These are phyloP conservation scores for Eleginops maclovinus DNA, from an alignment of 2,113 vertebrate species.

Conservation along the genomic window DNA sequence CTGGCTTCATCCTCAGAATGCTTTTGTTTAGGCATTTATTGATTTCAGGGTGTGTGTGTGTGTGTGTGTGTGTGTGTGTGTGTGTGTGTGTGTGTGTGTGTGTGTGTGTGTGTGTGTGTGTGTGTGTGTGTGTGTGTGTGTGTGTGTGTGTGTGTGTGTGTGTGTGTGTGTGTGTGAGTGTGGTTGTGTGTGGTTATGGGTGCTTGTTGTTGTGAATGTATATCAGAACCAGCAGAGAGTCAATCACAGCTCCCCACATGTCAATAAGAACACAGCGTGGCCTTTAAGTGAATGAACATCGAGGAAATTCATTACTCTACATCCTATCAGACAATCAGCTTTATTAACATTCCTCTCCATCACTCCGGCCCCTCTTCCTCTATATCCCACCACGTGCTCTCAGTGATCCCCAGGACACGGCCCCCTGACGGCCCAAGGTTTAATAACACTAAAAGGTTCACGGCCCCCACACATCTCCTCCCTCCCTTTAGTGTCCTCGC, in stretches of 20 bases:
- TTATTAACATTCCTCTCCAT: constrained; percentile 61
- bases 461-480: constrained; percentile 46
- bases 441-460: constrained; percentile 79
- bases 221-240: constrained; percentile 35
- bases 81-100: background rate
- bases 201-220: constrained; percentile 20
- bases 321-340: constrained; percentile 65
- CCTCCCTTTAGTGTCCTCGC: constrained; percentile 44
- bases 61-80: constrained; percentile 4
- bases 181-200: background rate
- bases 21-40: constrained; percentile 64
- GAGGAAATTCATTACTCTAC: constrained; percentile 60
- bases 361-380: constrained; percentile 35
- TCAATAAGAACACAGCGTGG: constrained; percentile 38
- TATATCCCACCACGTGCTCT: background rate
- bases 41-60: constrained; percentile 22
- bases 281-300: constrained; percentile 73
- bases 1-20: constrained; percentile 61
- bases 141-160: too few species aligned
- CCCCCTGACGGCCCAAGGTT: constrained; percentile 60
- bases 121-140: constrained; percentile 5
- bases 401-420: constrained; percentile 25
- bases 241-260: constrained; percentile 29
- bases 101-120: background rate
- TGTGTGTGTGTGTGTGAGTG: constrained; percentile 3